A percentile compares a stretch with the other conserved stretches of the same genome.
Conservation (phyloP, 2,888 invertebrate species). For the Scrobipalpa costella region DNA sequence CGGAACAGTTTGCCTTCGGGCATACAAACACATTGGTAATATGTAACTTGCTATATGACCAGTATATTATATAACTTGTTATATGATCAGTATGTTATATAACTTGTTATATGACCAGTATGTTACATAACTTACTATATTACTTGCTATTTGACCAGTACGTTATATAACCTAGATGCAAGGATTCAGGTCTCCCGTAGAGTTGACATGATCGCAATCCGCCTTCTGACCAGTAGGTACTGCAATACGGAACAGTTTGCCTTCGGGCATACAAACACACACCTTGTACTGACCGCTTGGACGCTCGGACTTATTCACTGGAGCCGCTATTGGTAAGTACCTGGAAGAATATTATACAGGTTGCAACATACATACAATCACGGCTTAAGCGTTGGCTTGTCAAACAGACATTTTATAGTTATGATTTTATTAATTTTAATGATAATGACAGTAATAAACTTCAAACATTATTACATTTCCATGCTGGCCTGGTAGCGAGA, state of each 20-base stretch:
- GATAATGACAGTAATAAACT: no score
- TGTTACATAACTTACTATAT: no score
- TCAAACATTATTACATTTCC: no score
- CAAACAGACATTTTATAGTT: no score
- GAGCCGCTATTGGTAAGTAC: conserved; percentile 83
- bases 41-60: no score
- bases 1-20: conserved; percentile 92
- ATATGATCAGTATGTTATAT: no score
- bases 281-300: conserved; percentile 87
- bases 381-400: no score
- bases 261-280: conserved; percentile 95
- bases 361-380: no score
- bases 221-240: conserved; percentile 82
- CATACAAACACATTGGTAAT: conserved; percentile 96
- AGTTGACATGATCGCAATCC: conserved; percentile 83
- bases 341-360: no score
- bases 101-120: background rate
- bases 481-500: no score
- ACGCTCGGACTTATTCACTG: conserved; percentile 58
- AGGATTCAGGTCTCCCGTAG: conserved; percentile 83
- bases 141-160: background rate
- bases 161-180: conserved; percentile 71
- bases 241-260: conserved; percentile 89
- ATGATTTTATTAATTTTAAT: no score
- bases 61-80: no score